Evolutionary conservation across 1,140 invertebrate genomes (phyloP).

Genomic region (Atta cephalotes): DNA sequence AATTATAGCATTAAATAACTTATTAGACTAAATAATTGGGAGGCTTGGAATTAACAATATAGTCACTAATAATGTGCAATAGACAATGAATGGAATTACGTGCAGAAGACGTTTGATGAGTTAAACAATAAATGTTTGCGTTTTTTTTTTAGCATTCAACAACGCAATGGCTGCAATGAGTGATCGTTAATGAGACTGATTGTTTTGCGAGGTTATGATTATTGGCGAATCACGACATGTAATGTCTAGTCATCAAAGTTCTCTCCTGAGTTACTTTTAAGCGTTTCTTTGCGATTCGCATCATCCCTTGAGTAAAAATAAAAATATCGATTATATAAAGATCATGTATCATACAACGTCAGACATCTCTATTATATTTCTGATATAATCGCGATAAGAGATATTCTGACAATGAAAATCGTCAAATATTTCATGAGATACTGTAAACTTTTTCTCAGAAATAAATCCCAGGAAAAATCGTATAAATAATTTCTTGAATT

Average conservation of each 20-base stretch:
- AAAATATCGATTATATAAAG: background rate
- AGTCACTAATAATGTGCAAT: background rate
- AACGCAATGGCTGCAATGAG: background rate
- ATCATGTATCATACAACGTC: background rate
- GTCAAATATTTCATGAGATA: background rate
- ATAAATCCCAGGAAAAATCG: background rate
- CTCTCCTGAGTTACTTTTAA: background rate
- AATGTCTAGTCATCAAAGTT: constrained; percentile 6
- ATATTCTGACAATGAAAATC: background rate
- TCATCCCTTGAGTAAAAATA: background rate
- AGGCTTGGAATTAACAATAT: background rate
- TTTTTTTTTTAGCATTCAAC: background rate
- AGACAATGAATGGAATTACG: background rate
- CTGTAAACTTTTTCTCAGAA: background rate
- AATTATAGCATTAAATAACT: background rate
- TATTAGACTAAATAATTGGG: background rate
- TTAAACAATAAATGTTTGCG: background rate
- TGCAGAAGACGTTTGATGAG: background rate
- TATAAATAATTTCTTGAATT: background rate
- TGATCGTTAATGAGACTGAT: constrained; percentile 4
- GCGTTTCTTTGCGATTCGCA: background rate
- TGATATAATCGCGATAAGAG: background rate
- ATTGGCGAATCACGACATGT: background rate
- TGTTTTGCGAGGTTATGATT: background rate
- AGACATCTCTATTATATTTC: background rate